Base-by-base conservation (phyloP, 2,113 vertebrate species). In the Sturnus vulgaris region DNA sequence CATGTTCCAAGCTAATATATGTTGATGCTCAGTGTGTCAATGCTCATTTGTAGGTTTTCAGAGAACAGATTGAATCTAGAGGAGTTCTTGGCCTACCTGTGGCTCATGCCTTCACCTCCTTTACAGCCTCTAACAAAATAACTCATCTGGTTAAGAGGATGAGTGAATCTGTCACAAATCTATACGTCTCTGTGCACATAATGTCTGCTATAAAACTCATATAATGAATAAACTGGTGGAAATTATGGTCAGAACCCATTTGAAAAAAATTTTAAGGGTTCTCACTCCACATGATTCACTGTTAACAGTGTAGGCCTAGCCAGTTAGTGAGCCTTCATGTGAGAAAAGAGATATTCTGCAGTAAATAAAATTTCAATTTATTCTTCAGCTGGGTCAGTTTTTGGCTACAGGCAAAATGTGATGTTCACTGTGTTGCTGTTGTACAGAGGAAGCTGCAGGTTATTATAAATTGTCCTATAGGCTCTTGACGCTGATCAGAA, bases 121-220 rank as follows among this genome's bases (percentile, higher is more conserved):
- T 53, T 71, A 46, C 21, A 53, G 25, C 30, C 21, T 65, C 44
- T 33, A 40, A 61, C 21, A 47, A 57, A 40, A 31, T 23, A 50
- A n/a, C 18, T 7, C 14, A 18, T 76, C 57, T 50, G 23, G 21
- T 57, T 35, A 15, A 40, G 19, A 33, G 18, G 12, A 10, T 0
- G 0, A 40, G 7, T 17, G 15, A 13, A 14, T 70, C 50, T 19
- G 1, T 53, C 7, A 27, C 15, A 68, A 13, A 28, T 68, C 33
- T 20, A 2, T 31, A 24, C n/a, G 27, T 52, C 25, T 71, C 20
- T 11, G n/a, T 69, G 3, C 16, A 18, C 0, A 0, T 33, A 30
- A 5, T 46, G 47, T 13, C 35, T 91, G 23, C 35, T 56, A 28
- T 56, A 64, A 86, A 88, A 69, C 8, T 47, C 3, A 23, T n/a